Conservation (phyloP, 2,113 vertebrate species). For the Catharus bicknelli region DNA sequence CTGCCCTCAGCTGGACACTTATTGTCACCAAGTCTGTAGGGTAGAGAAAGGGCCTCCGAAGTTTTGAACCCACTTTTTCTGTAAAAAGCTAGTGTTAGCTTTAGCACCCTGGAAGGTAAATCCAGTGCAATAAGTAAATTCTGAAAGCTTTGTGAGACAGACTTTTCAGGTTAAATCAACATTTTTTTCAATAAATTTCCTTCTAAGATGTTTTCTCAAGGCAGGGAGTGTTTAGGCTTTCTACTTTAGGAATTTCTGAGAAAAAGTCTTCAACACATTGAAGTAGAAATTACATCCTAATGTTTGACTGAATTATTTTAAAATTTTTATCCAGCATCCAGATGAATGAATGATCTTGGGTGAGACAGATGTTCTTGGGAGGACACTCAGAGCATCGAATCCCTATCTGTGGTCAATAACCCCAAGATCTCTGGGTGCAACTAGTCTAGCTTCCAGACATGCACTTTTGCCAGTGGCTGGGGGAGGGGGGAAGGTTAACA, state of each 20-base stretch:
- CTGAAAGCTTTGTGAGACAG: not conserved
- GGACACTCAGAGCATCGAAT: not conserved
- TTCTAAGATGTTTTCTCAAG: not conserved
- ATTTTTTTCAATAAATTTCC: not conserved
- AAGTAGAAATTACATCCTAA: not conserved
- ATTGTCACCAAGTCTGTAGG: not conserved
- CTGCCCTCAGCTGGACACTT: not conserved
- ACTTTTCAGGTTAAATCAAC: not conserved
- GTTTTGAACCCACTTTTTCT: not conserved
- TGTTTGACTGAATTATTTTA: not conserved
- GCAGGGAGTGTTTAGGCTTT: not conserved
- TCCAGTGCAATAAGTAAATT: not conserved
- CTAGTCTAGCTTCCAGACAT: not conserved
- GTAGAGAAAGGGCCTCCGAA: not conserved
- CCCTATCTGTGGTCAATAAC: not conserved
- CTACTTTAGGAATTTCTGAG: not conserved
- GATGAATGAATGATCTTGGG: not conserved
- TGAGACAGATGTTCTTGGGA: not conserved
- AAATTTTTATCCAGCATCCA: not conserved
- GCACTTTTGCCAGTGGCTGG: not conserved
- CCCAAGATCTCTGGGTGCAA: not conserved
- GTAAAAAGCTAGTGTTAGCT: not conserved
- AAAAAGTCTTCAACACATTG: not conserved
- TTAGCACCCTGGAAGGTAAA: not conserved
- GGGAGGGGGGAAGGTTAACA: not conserved